Conservation (phyloP, 2,888 invertebrate genomes). For the Nycteola revayana region DNA sequence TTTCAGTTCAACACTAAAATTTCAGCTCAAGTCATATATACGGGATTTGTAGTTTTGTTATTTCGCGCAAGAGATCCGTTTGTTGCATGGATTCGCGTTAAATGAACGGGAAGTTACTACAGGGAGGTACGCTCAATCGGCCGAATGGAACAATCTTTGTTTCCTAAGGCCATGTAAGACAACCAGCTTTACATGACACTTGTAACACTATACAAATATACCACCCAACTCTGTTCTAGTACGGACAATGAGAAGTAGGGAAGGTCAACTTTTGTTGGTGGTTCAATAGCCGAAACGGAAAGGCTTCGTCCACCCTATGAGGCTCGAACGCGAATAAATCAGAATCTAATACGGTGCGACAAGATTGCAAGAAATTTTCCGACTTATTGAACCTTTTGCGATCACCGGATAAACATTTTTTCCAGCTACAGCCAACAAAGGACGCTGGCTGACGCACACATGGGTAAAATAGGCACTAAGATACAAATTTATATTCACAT, state of each 20-base stretch:
- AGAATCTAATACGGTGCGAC: constrained; percentile 73
- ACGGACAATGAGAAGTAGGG: constrained; percentile 28
- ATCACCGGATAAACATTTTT: constrained; percentile 25
- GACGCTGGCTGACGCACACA: constrained; percentile 8
- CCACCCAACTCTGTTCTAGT: constrained; percentile 19
- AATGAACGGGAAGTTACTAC: constrained; percentile 80
- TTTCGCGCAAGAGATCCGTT: constrained; percentile 76
- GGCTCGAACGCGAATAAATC: constrained; percentile 68
- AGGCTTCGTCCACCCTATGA: constrained; percentile 65
- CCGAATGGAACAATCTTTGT: constrained; percentile 76
- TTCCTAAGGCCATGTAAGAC: constrained; percentile 70
- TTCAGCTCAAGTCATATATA: constrained; percentile 48
- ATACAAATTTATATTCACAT: too few relatives aligned
- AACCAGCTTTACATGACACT: constrained; percentile 54
- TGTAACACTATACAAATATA: constrained; percentile 39
- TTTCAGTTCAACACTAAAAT: constrained; percentile 37
- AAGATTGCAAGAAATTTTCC: constrained; percentile 70
- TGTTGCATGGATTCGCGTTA: constrained; percentile 78
- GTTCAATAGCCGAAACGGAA: constrained; percentile 46
- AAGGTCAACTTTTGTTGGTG: constrained; percentile 49
- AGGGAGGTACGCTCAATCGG: constrained; percentile 75
- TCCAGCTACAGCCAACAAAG: constrained; percentile 7
- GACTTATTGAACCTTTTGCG: constrained; percentile 64
- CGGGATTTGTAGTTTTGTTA: constrained; percentile 76
- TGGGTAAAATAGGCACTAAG: constrained; percentile 1